Conservation (phyloP, 2,113 vertebrate species). For the Chionodraco myersi region DNA sequence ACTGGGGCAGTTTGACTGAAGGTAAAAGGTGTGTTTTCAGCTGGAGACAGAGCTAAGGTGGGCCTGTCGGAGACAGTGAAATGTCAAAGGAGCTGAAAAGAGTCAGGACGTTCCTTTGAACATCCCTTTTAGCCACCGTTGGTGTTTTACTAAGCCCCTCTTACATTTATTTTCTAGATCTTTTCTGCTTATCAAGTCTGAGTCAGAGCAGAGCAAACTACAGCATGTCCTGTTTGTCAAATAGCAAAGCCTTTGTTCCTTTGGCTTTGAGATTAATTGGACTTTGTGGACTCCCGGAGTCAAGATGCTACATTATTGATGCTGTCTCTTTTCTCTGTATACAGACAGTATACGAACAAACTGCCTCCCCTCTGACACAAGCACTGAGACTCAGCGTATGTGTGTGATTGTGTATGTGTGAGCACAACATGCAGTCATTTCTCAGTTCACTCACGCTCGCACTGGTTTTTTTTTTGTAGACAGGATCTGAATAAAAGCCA, state of each 20-base stretch:
- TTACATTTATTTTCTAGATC: conserved; percentile 70
- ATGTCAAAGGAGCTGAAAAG: conserved; percentile 80
- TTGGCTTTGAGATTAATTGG: conserved; percentile 86
- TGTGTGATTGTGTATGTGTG: conserved; percentile 43
- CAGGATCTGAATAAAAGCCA: conserved; percentile 35
- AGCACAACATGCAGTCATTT: conserved; percentile 55
- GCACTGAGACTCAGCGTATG: conserved; percentile 47
- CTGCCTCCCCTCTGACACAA: conserved; percentile 77
- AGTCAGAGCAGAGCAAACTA: conserved; percentile 75
- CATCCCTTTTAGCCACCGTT: conserved; percentile 79
- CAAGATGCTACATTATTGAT: conserved; percentile 85
- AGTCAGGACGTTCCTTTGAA: conserved; percentile 82
- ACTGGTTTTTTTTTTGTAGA: conserved; percentile 28
- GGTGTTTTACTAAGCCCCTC: conserved; percentile 79
- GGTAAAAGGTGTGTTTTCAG: conserved; percentile 68
- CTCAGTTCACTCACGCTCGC: conserved; percentile 50
- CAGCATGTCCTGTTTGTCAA: conserved; percentile 85
- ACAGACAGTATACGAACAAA: conserved; percentile 76
- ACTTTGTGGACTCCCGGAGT: conserved; percentile 82
- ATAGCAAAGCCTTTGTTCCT: conserved; percentile 82
- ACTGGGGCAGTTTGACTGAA: conserved; percentile 48
- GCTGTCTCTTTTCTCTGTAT: conserved; percentile 77
- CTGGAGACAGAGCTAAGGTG: conserved; percentile 69
- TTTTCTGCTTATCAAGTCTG: conserved; percentile 74
- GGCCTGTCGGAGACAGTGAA: conserved; percentile 78